Evolutionary conservation across 2,888 invertebrate species (phyloP), one percentile per base, ranked within the genome.

Genomic region (Spodoptera picta): DNA sequence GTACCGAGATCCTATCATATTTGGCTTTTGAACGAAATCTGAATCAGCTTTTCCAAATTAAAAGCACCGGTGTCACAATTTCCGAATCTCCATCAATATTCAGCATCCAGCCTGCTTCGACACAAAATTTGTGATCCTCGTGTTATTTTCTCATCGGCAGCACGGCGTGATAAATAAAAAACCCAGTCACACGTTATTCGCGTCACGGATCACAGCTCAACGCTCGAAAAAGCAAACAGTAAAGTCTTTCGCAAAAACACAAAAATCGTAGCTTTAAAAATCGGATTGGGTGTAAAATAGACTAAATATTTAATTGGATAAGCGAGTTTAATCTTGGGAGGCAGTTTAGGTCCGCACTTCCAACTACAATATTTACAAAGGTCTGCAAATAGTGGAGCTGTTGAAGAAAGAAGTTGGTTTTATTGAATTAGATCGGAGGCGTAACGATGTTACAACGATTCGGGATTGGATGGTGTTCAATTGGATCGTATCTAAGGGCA

Each of bases 291-390:
- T 72, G 67, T 73, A 78, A 77, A 72, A 67, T 69, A 64, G 44
- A 63, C 65, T 86, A 75, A 84, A 86, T 86, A 86, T 83, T 84
- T 84, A 83, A 86, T 82, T 81, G 75, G 74, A 75, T 79, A 77
- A 79, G 75, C 80, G 77, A 79, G 80, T 81, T 80, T 83, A 85
- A 83, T 86, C 84, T 86, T 81, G 77, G 69, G 70, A 83, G 81
- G 79, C 80, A 79, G 77, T 82, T 80, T 77, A 81, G 77, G 77
- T 69, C 76, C 66, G 73, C 62, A 70, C 69, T 75, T 65, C 73
- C 60, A 75, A 80, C 84, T 85, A 82, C 77, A 83, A 84, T 86
- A 86, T 86, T 86, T 85, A 86, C 86, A 80, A 73, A 84, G 85
- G 84, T 75, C 79, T 74, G 79, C 79, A 80, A 80, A 75, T 73